Conservation (phyloP, 2,797 vertebrate species). For the Clarias fuscus region DNA sequence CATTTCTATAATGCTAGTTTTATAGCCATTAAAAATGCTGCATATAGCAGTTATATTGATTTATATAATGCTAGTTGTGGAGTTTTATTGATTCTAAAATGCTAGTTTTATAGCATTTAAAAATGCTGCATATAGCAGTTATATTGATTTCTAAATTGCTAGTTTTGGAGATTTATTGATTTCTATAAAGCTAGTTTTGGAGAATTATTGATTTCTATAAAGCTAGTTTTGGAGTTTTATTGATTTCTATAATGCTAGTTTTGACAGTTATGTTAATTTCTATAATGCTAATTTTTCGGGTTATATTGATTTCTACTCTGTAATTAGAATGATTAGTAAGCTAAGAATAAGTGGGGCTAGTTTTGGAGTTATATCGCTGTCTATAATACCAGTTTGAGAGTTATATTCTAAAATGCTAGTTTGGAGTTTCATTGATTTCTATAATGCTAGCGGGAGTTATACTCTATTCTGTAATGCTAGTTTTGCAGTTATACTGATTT, state of each 20-base stretch:
- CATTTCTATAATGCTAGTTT: not conserved
- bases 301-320: too few relatives aligned
- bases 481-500: not conserved
- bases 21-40: too few relatives aligned
- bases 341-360: not conserved
- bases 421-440: not conserved
- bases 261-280: not conserved
- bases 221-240: not conserved
- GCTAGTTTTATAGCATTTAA: too few relatives aligned
- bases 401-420: not conserved
- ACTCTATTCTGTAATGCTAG: not conserved
- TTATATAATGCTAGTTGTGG: too few relatives aligned
- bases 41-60: too few relatives aligned
- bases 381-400: not conserved
- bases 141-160: not conserved
- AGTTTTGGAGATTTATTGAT: not conserved
- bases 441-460: too few relatives aligned
- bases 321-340: not conserved
- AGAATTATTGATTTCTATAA: too few relatives aligned
- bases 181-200: not conserved
- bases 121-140: too few relatives aligned
- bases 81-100: too few relatives aligned
- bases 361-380: not conserved
- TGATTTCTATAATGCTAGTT: not conserved
- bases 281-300: too few relatives aligned